Evolutionary conservation across 2,113 vertebrate species (phyloP).

Genomic region (Struthidea cinerea): DNA sequence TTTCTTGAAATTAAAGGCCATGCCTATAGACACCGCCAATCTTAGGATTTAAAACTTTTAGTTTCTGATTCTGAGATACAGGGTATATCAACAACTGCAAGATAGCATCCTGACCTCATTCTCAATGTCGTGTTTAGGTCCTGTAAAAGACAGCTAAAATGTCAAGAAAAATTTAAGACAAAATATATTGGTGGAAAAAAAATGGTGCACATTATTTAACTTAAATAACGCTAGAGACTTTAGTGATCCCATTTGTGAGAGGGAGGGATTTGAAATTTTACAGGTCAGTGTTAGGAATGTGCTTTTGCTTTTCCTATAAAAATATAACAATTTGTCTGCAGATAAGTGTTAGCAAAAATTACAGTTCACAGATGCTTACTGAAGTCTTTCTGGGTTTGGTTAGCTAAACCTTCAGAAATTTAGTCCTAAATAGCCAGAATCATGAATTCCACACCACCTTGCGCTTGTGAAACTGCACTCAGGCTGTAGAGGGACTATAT

Average conservation of each 20-base stretch:
- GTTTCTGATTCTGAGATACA: background rate
- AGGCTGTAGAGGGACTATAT: background rate
- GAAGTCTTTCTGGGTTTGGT: background rate
- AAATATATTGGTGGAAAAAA: fast-evolving
- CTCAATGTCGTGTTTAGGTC: background rate
- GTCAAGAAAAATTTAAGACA: background rate
- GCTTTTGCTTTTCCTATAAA: background rate
- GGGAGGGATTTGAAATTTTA: background rate
- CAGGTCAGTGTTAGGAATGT: background rate
- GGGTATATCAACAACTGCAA: background rate
- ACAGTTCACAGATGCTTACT: background rate
- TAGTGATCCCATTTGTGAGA: background rate
- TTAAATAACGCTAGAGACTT: conserved; percentile 9
- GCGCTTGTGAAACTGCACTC: background rate
- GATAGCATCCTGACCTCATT: background rate
- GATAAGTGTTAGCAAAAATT: background rate
- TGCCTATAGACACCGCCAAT: background rate
- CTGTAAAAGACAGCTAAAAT: background rate
- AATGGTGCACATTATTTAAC: background rate
- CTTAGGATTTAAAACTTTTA: background rate
- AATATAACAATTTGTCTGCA: background rate
- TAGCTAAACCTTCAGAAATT: background rate
- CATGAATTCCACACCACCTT: background rate
- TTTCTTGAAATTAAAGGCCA: background rate
- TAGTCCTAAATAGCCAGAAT: background rate